Conservation (phyloP, 2,113 vertebrate genomes). For the Eubucco bourcierii region DNA sequence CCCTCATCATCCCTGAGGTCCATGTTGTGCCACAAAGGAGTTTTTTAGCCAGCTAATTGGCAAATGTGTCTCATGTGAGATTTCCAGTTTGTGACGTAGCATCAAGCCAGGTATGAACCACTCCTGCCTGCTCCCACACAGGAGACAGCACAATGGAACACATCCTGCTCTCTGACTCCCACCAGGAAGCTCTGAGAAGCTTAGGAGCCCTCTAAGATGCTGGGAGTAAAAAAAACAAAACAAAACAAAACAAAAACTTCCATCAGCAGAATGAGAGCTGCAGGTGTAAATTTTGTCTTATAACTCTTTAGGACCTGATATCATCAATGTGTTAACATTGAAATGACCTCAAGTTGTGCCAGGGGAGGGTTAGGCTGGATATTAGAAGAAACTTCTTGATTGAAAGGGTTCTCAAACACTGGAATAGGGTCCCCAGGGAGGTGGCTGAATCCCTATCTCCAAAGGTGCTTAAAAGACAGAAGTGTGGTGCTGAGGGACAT, state of each 20-base stretch:
- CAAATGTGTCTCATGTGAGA: accelerated
- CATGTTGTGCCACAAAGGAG: no score
- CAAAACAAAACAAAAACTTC: not conserved
- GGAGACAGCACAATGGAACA: not conserved
- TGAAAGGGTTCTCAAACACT: no score
- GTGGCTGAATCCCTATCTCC: no score
- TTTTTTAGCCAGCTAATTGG: not conserved
- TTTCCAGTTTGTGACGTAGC: not conserved
- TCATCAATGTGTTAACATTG: no score
- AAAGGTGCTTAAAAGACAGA: no score
- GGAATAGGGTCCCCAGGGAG: no score
- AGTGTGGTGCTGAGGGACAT: no score
- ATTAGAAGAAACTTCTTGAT: no score
- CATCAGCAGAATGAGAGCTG: not conserved
- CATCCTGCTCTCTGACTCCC: not conserved
- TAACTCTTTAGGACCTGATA: not conserved
- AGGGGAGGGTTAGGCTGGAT: no score
- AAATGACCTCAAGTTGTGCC: no score
- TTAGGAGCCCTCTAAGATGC: not conserved
- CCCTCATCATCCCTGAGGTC: not conserved
- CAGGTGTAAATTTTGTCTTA: not conserved
- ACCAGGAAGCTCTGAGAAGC: not conserved
- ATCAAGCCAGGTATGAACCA: not conserved
- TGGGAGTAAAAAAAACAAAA: not conserved
- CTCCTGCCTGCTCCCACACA: not conserved